A percentile compares a stretch with the other conserved stretches of the same genome.
phyloP scores from a whole-genome alignment of 2,113 vertebrate species.

The Scopus umbretta region DNA sequence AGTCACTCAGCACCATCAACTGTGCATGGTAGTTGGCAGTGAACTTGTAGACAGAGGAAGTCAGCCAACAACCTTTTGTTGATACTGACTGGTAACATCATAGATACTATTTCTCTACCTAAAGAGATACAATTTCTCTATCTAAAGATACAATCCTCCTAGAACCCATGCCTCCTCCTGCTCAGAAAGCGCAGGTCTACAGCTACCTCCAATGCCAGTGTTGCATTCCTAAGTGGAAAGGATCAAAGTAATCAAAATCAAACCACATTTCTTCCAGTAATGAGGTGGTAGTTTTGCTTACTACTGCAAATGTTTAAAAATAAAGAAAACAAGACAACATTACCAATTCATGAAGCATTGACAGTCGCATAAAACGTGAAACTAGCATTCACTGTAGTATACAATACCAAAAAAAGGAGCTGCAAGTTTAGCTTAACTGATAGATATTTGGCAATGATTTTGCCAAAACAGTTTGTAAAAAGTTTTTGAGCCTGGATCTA shows the following conservation, averaged over 20 bases:
- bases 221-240: background rate
- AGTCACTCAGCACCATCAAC: background rate
- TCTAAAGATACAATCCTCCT: background rate
- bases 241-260: background rate
- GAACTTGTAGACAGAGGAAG: background rate
- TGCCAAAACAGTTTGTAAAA: background rate
- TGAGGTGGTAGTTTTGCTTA: background rate
- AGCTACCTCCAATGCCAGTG: background rate
- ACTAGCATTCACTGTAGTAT: background rate
- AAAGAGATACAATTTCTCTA: no score
- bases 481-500: background rate
- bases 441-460: background rate
- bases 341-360: background rate
- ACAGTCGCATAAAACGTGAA: background rate
- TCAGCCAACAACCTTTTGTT: background rate
- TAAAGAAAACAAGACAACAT: background rate
- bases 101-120: no score
- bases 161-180: background rate
- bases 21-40: background rate
- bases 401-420: background rate
- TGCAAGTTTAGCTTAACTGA: background rate
- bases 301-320: background rate
- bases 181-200: background rate
- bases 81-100: background rate
- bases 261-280: background rate